A percentile compares a stretch with the other conserved stretches of the same genome.
Evolutionary conservation across 2,888 invertebrate species (phyloP).

Genomic region (Caenorhabditis sp.): DNA sequence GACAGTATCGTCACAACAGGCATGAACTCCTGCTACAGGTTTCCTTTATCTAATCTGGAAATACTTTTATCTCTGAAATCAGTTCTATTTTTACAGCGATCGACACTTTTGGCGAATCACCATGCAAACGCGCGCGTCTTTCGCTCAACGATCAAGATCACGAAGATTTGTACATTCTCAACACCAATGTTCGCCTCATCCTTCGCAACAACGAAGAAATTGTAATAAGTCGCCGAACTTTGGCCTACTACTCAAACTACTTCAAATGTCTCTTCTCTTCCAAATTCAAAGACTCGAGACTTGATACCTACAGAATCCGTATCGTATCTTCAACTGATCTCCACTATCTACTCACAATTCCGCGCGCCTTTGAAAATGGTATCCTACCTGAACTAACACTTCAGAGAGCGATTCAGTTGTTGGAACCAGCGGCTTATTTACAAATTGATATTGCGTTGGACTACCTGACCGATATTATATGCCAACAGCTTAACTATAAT

Average conservation of each 20-base stretch:
- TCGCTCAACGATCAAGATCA: slow-evolving; percentile 23
- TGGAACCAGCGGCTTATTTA: slow-evolving; percentile 39
- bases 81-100: slow-evolving; percentile 11
- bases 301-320: slow-evolving; percentile 24
- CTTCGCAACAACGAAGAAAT: slow-evolving; percentile 6
- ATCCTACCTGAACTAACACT: slow-evolving; percentile 18
- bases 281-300: slow-evolving; percentile 18
- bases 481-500: slow-evolving; percentile 15
- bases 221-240: slow-evolving; percentile 16
- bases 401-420: slow-evolving; percentile 30
- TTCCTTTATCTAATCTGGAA: not conserved
- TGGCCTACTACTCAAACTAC: slow-evolving; percentile 31
- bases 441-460: slow-evolving; percentile 25
- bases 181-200: not conserved
- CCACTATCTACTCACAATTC: slow-evolving; percentile 34
- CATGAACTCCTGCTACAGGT: too few relatives aligned
- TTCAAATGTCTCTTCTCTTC: slow-evolving; percentile 28
- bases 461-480: slow-evolving; percentile 30
- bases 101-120: slow-evolving; percentile 1
- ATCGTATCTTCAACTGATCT: slow-evolving; percentile 22
- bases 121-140: slow-evolving; percentile 24
- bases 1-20: too few relatives aligned
- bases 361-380: slow-evolving; percentile 28
- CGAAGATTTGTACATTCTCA: slow-evolving; percentile 8
- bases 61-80: slow-evolving; percentile 25